Evolutionary conservation across 2,888 invertebrate species (phyloP).

Genomic region (Spisula subtruncata): DNA sequence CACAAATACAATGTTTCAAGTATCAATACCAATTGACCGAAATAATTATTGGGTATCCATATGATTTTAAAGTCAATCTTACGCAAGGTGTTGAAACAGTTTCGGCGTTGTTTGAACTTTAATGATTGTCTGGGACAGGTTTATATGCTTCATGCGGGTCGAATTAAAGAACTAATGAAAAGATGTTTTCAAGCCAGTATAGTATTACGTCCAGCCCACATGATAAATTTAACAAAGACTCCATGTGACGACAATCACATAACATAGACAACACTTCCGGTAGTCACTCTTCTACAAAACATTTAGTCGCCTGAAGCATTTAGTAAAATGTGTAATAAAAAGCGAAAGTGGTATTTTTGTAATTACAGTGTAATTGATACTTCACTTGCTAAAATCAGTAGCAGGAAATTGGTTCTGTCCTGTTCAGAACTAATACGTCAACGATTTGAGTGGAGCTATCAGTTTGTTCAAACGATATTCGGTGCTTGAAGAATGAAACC

Average conservation of each 20-base stretch:
- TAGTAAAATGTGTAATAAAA: conserved; percentile 10
- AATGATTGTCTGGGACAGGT: background rate
- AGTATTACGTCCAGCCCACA: background rate
- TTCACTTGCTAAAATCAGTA: background rate
- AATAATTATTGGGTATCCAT: background rate
- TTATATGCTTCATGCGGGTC: conserved; percentile 15
- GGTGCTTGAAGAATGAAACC: too few relatives aligned
- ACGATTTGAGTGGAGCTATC: background rate
- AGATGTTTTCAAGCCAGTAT: conserved; percentile 6
- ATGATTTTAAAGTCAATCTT: background rate
- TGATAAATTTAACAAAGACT: background rate
- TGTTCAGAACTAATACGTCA: background rate
- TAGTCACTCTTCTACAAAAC: background rate
- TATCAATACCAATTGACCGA: conserved; percentile 13
- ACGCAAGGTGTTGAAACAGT: conserved; percentile 24
- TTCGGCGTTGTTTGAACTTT: background rate
- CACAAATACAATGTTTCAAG: conserved; percentile 10
- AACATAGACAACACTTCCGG: conserved; percentile 3
- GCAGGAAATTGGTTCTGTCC: background rate
- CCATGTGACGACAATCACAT: conserved; percentile 6
- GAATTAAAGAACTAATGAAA: conserved; percentile 11
- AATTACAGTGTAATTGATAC: conserved; percentile 1
- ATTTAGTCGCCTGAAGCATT: conserved; percentile 21
- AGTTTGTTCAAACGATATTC: background rate
- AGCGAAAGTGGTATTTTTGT: conserved; percentile 1